phyloP scores from a whole-genome alignment of 2,113 vertebrate genomes.

The Sterrhoptilus dennistouni region DNA sequence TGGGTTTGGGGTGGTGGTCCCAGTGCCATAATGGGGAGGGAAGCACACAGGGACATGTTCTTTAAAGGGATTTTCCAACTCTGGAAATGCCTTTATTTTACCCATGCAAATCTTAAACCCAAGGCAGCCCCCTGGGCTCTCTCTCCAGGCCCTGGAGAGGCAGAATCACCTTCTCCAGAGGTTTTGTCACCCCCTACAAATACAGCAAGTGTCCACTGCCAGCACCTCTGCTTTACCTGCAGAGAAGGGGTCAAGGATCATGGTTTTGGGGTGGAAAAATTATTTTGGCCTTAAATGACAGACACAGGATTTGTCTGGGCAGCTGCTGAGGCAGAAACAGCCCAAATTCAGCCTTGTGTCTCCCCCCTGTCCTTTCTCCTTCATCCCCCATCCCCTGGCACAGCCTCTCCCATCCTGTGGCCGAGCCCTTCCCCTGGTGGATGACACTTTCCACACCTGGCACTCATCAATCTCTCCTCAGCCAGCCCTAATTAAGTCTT shows the following conservation, averaged over 20 bases:
- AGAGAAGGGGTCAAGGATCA: background rate
- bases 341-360: background rate
- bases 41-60: background rate
- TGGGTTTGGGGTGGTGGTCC: background rate
- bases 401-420: background rate
- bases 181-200: background rate
- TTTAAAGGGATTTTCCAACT: background rate
- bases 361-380: background rate
- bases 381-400: background rate
- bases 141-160: background rate
- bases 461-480: background rate
- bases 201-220: background rate
- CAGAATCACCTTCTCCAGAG: background rate
- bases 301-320: background rate
- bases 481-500: background rate
- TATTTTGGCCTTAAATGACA: rapidly evolving
- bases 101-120: background rate
- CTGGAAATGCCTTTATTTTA: background rate
- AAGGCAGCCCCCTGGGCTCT: background rate
- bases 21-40: background rate
- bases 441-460: background rate
- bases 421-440: background rate
- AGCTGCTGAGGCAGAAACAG: background rate
- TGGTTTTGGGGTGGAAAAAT: background rate
- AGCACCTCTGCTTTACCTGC: background rate